Base-by-base conservation (phyloP, 2,797 vertebrate genomes). In the Poecilia velifera region DNA sequence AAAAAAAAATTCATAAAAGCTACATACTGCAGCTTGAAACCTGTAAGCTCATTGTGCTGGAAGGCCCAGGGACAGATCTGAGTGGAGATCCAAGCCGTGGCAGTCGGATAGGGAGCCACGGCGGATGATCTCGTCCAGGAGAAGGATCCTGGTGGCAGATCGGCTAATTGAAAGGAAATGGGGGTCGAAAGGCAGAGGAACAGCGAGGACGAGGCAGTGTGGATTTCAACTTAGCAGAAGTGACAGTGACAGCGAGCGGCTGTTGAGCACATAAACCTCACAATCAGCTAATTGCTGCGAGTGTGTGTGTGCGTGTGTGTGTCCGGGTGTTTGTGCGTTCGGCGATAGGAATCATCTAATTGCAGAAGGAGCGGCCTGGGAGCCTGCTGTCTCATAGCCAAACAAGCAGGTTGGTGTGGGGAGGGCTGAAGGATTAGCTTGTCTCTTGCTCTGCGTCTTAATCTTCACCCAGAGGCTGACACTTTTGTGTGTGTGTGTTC, bases 141-240 rank as follows among this genome's bases (percentile, higher is more conserved):
- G 76, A 88, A 89, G 87, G 78, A 89, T 87, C 89, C 87, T 78
- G 53, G 86, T 92, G 87, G 91, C 91, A 90, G 87, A 86, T 87
- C 75, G 41, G 86, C 89, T 95, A 93, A 95, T 93, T 95, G 94
- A 94, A 93, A 93, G 93, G 91, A 94, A 95, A 95, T 91, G 84
- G 89, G 82, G 87, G 88, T 93, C 82, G 84, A 88, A 90, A 90
- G 73, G 71, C 76, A 87, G 84, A 74, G 86, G 57, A 78, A 71
- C 82, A 80, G 53, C 76, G 73, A 78, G 78, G 86, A 86, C 64
- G 82, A 88, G 86, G 79, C 78, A 25, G 64, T 66, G 79, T 62
- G 25, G 89, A 90, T 87, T 87, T 80, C 87, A 89, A 87, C 88
- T 93, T 90, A 92, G 91, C 72, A 73, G 90, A 92, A 94, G 92